These are phyloP conservation scores for Theropithecus gelada DNA, from an alignment of 2,113 vertebrate genomes.

Conservation along the genomic window DNA sequence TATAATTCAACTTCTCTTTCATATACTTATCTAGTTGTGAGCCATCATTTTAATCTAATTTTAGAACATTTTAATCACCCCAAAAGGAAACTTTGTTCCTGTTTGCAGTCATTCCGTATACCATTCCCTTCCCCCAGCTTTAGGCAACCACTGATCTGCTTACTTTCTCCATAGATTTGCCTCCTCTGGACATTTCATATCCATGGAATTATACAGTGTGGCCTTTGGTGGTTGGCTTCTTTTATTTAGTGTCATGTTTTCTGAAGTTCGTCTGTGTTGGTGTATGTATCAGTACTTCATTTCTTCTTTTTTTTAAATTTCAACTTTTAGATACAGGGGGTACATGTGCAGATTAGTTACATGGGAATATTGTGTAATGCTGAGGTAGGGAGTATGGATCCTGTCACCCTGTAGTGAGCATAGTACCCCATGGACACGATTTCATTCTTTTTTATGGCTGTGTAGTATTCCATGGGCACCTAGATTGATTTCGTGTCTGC, in stretches of 20 bases:
- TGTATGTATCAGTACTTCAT: neutral
- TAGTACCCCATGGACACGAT: no score
- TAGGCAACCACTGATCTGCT: neutral
- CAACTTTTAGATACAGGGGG: no score
- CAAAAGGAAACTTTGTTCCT: neutral
- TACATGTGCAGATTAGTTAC: no score
- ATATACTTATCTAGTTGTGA: neutral
- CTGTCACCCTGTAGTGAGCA: no score
- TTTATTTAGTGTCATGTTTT: neutral
- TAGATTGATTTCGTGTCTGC: no score
- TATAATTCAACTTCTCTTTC: neutral
- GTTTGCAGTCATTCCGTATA: neutral
- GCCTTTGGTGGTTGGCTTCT: neutral
- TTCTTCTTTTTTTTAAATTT: no score
- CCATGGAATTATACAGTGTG: neutral
- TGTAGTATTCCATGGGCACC: no score
- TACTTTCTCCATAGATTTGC: neutral
- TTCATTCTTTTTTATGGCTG: no score
- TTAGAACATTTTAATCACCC: slow-evolving; percentile 15
- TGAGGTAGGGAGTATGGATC: no score
- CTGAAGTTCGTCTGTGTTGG: neutral
- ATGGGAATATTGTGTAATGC: no score
- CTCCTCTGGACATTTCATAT: neutral
- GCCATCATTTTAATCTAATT: neutral
- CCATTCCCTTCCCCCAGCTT: neutral